Evolutionary conservation across 2,888 invertebrate species (phyloP), one percentile per base, ranked within the genome.

Genomic region (Rosalia funebris): DNA sequence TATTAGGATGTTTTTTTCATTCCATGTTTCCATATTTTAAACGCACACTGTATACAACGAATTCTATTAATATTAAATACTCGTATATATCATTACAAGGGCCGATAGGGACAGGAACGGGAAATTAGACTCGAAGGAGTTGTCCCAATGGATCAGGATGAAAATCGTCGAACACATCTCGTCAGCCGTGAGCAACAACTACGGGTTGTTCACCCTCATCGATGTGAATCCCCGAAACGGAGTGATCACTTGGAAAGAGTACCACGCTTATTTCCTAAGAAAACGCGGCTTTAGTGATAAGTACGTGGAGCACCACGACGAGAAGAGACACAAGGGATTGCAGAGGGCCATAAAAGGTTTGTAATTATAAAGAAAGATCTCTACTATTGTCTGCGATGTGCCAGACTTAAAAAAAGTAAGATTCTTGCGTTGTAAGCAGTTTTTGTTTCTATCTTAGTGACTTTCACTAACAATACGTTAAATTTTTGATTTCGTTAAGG

Each of bases 241-340:
- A 9, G 84, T 87, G 45, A 85, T 93, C 34, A 88, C 89, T 0
- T 93, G 93, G 93, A 88, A 89, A 60, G 93, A 93, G 76, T 93
- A 92, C 74, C 90, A 91, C 76, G 83, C 86, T 0, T 89, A 88
- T 77, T 93, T 92, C 76, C 78, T 92, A 46, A 83, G 88, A 60
- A 87, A 89, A 25, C 87, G 89, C 64, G 91, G 91, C 14, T 84
- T 90, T 61, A 85, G 87, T 16, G 84, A 86, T 59, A 85, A 86
- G 34, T 88, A 88, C 66, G 88, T 90, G 1, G 79, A 83, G 54
- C 85, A 87, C 50, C 89, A 91, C 71, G 85, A 88, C 65, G 85
- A 86, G 73, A 87, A 86, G 65, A 85, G 86, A 62, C 91, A 91
- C 74, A 85, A 85, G 41, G 85, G 87, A 1, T 77, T 91, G 59